phyloP scores from a whole-genome alignment of 2,113 vertebrate species.

The Bambusicola thoracicus region DNA sequence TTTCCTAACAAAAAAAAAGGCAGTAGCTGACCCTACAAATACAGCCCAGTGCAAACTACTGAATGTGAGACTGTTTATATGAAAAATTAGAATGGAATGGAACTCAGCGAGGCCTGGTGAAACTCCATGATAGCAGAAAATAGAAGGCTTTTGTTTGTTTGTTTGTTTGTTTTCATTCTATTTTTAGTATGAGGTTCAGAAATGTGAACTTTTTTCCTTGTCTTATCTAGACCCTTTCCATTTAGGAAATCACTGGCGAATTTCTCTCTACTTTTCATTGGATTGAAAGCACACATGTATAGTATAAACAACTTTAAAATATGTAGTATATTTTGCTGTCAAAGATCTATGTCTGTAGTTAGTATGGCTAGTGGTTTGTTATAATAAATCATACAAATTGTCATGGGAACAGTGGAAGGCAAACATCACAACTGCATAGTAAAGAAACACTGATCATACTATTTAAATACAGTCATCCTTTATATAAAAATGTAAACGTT shows the following conservation, averaged over 20 bases:
- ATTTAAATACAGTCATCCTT: not conserved
- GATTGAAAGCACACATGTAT: not conserved
- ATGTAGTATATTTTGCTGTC: not conserved
- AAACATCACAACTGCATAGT: not conserved
- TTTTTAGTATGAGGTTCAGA: not conserved
- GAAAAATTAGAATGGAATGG: not conserved
- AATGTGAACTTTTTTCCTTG: not conserved
- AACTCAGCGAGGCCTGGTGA: not conserved
- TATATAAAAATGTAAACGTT: not conserved
- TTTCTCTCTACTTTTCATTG: not conserved
- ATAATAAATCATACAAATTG: not conserved
- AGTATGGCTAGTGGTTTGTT: not conserved
- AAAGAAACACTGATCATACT: not conserved
- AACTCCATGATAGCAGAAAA: not conserved
- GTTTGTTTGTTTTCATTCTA: not conserved
- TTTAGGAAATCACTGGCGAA: not conserved
- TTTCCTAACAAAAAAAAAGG: not conserved
- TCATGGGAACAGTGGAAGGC: not conserved
- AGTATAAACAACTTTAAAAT: not conserved
- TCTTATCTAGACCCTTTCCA: not conserved
- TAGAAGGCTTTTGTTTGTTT: not conserved
- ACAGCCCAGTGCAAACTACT: not conserved
- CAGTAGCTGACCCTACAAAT: not conserved
- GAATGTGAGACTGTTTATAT: not conserved
- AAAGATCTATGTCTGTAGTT: not conserved